Conservation (phyloP, 1,140 invertebrate genomes). For the Mycetomoellerius zeteki region DNA sequence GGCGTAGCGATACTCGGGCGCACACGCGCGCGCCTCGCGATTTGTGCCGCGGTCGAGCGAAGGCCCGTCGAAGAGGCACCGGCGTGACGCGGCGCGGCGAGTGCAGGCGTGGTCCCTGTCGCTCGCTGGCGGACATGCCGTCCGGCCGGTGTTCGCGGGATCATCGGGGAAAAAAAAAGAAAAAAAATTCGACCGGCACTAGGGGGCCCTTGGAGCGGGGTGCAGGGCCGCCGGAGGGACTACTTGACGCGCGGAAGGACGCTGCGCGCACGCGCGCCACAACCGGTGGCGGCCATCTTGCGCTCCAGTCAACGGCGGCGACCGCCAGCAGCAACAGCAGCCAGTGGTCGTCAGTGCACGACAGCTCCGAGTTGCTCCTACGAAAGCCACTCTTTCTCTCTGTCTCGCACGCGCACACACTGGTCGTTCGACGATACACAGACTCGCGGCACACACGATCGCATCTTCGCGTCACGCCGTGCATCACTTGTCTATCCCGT, state of each 20-base stretch:
- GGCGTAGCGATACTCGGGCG: conserved; percentile 74
- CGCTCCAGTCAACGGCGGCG: conserved; percentile 75
- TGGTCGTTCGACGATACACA: conserved; percentile 36
- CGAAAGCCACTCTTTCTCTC: conserved; percentile 57
- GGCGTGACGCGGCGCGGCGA: background rate
- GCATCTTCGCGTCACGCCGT: conserved; percentile 37
- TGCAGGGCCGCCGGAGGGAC: conserved; percentile 66
- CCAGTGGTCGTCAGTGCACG: conserved; percentile 82
- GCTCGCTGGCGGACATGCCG: background rate
- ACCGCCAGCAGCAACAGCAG: conserved; percentile 68
- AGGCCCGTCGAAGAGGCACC: background rate
- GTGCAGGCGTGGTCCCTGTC: background rate
- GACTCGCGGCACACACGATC: conserved; percentile 14
- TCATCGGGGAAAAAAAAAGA: too few relatives aligned
- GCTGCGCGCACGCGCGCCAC: conserved; percentile 74
- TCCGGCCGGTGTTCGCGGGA: background rate
- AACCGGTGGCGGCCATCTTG: conserved; percentile 79
- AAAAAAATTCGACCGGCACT: background rate
- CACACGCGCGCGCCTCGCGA: conserved; percentile 30
- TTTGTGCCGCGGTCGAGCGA: conserved; percentile 58
- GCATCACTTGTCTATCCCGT: background rate
- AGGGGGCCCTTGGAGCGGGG: background rate
- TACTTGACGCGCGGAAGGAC: conserved; percentile 70
- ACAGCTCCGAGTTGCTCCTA: conserved; percentile 71
- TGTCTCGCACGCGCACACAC: conserved; percentile 36